These are phyloP conservation scores for Eurystomus gularis DNA, from an alignment of 2,113 vertebrate genomes.

Conservation along the genomic window DNA sequence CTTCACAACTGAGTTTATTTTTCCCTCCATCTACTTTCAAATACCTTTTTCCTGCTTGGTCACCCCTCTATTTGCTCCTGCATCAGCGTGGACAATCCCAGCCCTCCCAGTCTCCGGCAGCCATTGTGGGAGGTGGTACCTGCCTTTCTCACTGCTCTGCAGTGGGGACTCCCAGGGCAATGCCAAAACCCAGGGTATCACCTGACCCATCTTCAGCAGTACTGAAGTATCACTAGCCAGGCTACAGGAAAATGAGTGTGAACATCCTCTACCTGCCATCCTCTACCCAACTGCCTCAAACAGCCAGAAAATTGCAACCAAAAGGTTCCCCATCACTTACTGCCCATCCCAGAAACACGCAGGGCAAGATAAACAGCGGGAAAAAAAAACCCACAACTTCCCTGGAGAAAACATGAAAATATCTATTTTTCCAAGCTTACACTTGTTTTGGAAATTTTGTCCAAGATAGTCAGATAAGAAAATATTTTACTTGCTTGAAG, in stretches of 20 bases:
- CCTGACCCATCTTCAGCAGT: background rate
- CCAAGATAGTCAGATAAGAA: background rate
- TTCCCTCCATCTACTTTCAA: background rate
- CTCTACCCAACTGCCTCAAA: background rate
- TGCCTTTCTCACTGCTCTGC: background rate
- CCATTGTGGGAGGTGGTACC: background rate
- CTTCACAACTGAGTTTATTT: background rate
- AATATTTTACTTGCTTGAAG: background rate
- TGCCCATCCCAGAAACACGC: background rate
- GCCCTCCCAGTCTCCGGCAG: background rate
- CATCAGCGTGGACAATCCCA: background rate
- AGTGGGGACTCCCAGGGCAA: background rate
- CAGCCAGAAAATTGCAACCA: background rate
- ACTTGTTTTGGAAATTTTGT: background rate
- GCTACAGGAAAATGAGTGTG: background rate
- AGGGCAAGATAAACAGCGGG: background rate
- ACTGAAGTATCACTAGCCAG: background rate
- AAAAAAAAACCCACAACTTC: background rate
- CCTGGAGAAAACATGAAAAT: background rate
- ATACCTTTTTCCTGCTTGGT: background rate
- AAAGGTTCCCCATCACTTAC: background rate
- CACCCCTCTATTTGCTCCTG: background rate
- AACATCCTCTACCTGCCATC: background rate
- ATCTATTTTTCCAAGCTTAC: background rate
- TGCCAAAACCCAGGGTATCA: fast-evolving